A percentile compares a stretch with the other conserved stretches of the same genome.
Conservation (phyloP, 2,797 vertebrate genomes). For the Trematomus bernacchii region DNA sequence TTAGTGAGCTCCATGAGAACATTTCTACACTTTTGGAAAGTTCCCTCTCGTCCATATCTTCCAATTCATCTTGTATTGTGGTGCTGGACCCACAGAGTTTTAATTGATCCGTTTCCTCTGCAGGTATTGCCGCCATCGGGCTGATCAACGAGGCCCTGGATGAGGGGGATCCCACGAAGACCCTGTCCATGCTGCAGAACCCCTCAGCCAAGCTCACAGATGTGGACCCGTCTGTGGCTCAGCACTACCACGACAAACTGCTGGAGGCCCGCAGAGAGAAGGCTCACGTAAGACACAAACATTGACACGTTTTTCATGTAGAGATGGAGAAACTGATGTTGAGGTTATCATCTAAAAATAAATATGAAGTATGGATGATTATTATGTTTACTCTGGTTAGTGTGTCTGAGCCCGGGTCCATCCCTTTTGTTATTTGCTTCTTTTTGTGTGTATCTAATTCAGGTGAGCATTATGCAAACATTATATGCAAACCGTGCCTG, state of each 20-base stretch:
- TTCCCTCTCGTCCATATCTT: background rate
- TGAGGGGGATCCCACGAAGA: constrained; percentile 91
- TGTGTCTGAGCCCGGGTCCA: background rate
- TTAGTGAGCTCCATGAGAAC: background rate
- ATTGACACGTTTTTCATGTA: background rate
- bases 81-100: no score
- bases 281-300: constrained; percentile 89
- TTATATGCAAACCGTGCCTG: constrained; percentile 51
- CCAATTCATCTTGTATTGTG: background rate
- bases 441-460: background rate
- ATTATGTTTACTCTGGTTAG: no score
- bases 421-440: constrained; percentile 21
- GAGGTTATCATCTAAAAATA: background rate
- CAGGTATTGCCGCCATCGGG: constrained; percentile 96
- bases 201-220: constrained; percentile 93
- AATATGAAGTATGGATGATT: background rate
- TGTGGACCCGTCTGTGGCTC: constrained; percentile 90
- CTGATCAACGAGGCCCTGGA: constrained; percentile 97
- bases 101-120: background rate
- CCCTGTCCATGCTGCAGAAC: constrained; percentile 90
- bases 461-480: constrained; percentile 58
- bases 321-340: background rate
- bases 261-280: constrained; percentile 95
- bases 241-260: constrained; percentile 96
- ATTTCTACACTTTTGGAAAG: background rate